Base-by-base conservation (phyloP, 2,113 vertebrate species). In the Mormyrus iriodes region DNA sequence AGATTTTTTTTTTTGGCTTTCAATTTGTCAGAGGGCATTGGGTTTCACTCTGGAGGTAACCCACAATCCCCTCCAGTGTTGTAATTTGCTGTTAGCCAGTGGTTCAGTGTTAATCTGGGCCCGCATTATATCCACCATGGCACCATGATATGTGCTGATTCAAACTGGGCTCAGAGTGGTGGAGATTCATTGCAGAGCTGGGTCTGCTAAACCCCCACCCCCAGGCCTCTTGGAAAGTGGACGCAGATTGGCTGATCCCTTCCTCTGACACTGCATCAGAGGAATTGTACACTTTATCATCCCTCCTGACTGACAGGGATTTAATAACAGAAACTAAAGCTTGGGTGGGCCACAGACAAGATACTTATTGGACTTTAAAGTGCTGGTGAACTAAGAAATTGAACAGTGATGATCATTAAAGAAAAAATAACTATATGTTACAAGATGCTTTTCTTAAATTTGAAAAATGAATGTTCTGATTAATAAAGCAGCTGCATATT, bases 281-380 rank as follows among this genome's bases (percentile, higher is more conserved):
- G 24, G 87, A 65, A 88, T 48, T 49, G 87, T 69, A 58, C 65
- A 61, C 58, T 88, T 88, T 69, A 88, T 88, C 87, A 44, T 69
- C 42, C 42, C 58, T 69, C 39, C 58, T 88, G 87, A 88, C 55
- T 55, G 87, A 88, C 58, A 49, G 87, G 69, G 65, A 88, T 88
- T 46, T 88, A 88, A 88, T 88, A 88, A 69, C 87, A 65, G 87
- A 61, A 46, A 24, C 35, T 31, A 87, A 53, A 8, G 53, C 24
- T 88, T 17, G 46, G 84, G 58, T 58, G 12, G 4, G 24, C 42
- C 42, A n/a, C 24, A 42, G 39, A 27, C 55, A 55, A 88, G 87
- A 88, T 58, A 88, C 87, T 69, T 48, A 61, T 24, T 69, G 87
- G 87, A 69, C 87, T 88, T 69, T 88, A 69, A 88, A 61, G 87